Base-by-base conservation (phyloP, 2,888 invertebrate genomes). In the Ophraella communa region DNA sequence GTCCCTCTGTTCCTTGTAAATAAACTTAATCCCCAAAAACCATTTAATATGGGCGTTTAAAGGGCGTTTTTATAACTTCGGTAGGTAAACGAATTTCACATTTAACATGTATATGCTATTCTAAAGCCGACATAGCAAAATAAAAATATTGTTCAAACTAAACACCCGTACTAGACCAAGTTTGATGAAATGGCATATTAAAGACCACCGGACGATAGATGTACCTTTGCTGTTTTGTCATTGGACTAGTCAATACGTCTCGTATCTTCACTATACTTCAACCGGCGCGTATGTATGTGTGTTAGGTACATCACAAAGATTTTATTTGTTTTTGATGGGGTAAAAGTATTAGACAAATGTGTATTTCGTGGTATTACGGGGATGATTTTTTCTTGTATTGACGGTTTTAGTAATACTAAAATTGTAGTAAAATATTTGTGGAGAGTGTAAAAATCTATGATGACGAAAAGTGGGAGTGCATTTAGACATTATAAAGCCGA, bases 381-480 rank as follows among this genome's bases (percentile, higher is more conserved):
- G 71, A 79, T 79, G 80, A 80, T 80, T 79, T 80, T 80, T 79
- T 79, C 79, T 76, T 78, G 79, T 78, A 79, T 79, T 74, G 78
- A 76, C 66, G 68, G 75, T 68, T 77, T 78, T 77, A 76, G 71
- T 76, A 70, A 70, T 74, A 74, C 74, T 78, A 79, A 79, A 78
- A 79, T 73, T 58, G 75, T 62, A 73, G 73, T 79, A 78, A 78
- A 39, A 77, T 70, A 73, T 76, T 76, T 74, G 64, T 3, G 39
- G 42, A 56, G 55, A 62, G 55, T 56, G 55, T 54, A 55, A 45
- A 39, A 52, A 61, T 61, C 30, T 53, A 61, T 65, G 57, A 58
- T n/a, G 44, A 21, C 20, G 18, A 42, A 45, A 23, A 44, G 45
- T 51, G 35, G 58, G 20, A 58, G 56, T 63, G 58, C 63, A 63